These are phyloP conservation scores for Pyralis farinalis DNA, from an alignment of 2,888 invertebrate species.

Conservation along the genomic window DNA sequence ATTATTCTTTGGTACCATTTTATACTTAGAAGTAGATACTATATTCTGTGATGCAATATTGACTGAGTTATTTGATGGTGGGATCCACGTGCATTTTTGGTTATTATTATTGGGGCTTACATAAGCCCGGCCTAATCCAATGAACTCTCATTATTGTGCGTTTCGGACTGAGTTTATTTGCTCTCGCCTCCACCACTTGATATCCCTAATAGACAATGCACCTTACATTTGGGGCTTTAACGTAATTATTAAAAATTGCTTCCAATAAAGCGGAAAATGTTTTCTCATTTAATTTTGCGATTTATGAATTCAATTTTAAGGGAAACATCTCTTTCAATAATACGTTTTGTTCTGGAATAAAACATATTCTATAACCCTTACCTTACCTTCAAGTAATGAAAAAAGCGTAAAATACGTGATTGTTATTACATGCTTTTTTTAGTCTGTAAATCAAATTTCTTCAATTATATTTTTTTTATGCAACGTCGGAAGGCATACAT, in stretches of 20 bases:
- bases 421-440: too few relatives aligned
- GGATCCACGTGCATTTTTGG: slow-evolving; percentile 74
- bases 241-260: slow-evolving; percentile 79
- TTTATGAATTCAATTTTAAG: slow-evolving; percentile 21
- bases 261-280: slow-evolving; percentile 55
- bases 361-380: too few relatives aligned
- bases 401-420: too few relatives aligned
- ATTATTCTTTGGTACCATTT: too few relatives aligned
- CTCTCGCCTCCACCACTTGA: slow-evolving; percentile 59
- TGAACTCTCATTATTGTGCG: slow-evolving; percentile 74
- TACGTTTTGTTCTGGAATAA: background rate
- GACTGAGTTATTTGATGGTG: slow-evolving; percentile 76
- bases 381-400: too few relatives aligned
- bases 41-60: slow-evolving; percentile 48
- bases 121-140: slow-evolving; percentile 70
- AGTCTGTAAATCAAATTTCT: too few relatives aligned
- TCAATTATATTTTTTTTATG: too few relatives aligned
- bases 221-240: slow-evolving; percentile 50
- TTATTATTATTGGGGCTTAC: slow-evolving; percentile 74
- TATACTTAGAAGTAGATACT: background rate
- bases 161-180: slow-evolving; percentile 73
- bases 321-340: background rate
- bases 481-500: too few relatives aligned
- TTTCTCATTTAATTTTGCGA: slow-evolving; percentile 37
- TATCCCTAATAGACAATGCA: slow-evolving; percentile 59